A percentile compares a stretch with the other conserved stretches of the same genome.
phyloP scores from a whole-genome alignment of 2,888 invertebrate genomes.

The Chloromyia formosa region DNA sequence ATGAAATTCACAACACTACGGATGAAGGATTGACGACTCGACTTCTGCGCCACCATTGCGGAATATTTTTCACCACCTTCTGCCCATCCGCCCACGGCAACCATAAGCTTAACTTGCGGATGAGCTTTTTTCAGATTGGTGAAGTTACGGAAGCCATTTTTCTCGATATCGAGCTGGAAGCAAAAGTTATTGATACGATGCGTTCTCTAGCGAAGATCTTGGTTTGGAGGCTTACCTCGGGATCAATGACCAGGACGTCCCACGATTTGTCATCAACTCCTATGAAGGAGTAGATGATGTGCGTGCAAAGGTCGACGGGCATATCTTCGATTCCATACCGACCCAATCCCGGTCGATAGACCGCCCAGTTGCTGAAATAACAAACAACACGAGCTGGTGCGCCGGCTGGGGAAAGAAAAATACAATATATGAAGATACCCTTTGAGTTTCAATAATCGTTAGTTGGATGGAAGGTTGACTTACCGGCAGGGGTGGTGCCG shows the following conservation, averaged over 20 bases:
- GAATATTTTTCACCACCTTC: conserved; percentile 91
- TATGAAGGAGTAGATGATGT: conserved; percentile 88
- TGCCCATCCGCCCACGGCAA: conserved; percentile 91
- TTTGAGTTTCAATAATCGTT: background rate
- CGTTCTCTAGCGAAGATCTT: too few species aligned
- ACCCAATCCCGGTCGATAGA: conserved; percentile 83
- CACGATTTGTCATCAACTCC: conserved; percentile 82
- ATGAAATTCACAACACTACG: conserved; percentile 80
- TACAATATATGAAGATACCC: too few species aligned
- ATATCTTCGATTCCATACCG: conserved; percentile 85
- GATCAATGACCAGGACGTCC: conserved; percentile 82
- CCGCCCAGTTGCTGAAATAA: conserved; percentile 74
- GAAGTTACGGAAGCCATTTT: conserved; percentile 82
- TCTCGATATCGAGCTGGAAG: conserved; percentile 73
- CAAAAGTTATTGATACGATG: conserved; percentile 16
- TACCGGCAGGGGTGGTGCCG: background rate
- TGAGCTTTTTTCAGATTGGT: conserved; percentile 75
- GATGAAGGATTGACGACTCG: conserved; percentile 76
- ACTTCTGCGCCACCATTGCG: conserved; percentile 77
- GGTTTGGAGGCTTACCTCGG: conserved; percentile 72
- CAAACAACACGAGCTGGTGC: conserved; percentile 64
- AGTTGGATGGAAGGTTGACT: background rate
- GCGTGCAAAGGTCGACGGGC: conserved; percentile 84
- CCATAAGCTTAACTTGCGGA: conserved; percentile 78
- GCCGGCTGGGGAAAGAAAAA: conserved; percentile 46